Evolutionary conservation across 2,113 vertebrate genomes (phyloP).

Genomic region (Calidris pygmaea): DNA sequence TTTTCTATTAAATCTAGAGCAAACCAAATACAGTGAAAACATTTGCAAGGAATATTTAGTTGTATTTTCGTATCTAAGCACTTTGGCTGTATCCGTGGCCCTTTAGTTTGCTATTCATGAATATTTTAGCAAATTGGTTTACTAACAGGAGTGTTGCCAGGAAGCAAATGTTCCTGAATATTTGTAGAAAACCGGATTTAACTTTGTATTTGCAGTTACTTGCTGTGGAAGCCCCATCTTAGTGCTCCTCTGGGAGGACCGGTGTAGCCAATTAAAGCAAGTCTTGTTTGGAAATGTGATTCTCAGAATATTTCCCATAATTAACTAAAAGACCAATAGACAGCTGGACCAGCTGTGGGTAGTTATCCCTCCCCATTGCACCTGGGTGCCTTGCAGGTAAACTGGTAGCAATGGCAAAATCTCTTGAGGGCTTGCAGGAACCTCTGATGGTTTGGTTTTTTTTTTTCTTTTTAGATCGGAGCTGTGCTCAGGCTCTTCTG

Average conservation of each 20-base stretch:
- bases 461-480: not conserved
- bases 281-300: not conserved
- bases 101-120: slow-evolving; percentile 18
- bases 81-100: not conserved
- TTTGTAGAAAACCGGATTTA: slow-evolving; percentile 8
- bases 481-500: not conserved
- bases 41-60: not conserved
- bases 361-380: not conserved
- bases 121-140: slow-evolving; percentile 59
- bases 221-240: not conserved
- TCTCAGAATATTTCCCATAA: not conserved
- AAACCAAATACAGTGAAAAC: not conserved
- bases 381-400: not conserved
- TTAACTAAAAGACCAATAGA: not conserved
- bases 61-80: not conserved
- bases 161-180: slow-evolving; percentile 30
- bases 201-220: not conserved
- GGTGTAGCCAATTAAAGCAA: not conserved
- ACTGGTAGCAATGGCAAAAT: not conserved
- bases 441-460: not conserved
- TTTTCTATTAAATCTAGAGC: not conserved
- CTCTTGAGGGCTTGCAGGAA: not conserved
- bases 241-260: not conserved
- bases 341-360: not conserved
- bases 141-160: slow-evolving; percentile 23